Conservation (phyloP, 2,113 vertebrate genomes). For the Psophia crepitans region DNA sequence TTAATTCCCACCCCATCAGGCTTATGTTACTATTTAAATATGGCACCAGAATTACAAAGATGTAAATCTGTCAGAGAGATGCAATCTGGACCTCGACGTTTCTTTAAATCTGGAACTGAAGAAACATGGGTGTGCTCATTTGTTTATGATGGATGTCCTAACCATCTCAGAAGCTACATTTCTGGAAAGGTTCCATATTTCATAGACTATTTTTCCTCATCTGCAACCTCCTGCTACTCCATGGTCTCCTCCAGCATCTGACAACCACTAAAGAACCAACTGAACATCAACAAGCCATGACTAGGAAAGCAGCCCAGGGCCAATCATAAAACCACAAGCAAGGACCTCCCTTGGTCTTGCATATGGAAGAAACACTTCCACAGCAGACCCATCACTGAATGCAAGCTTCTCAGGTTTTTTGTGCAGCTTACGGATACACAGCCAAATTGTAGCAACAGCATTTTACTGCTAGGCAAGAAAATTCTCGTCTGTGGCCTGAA, state of each 20-base stretch:
- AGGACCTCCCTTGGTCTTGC: neutral
- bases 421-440: neutral
- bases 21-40: neutral
- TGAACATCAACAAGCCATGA: neutral
- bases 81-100: neutral
- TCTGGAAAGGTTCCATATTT: neutral
- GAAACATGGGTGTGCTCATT: neutral
- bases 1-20: neutral
- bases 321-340: neutral
- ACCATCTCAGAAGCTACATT: neutral
- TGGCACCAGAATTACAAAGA: neutral
- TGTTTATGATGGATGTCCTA: neutral
- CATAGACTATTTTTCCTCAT: neutral
- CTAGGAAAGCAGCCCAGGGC: neutral
- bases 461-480: neutral
- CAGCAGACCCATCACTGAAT: neutral
- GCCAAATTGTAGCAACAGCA: neutral
- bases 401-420: neutral
- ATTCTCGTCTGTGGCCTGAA: neutral
- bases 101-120: neutral
- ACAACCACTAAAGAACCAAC: neutral
- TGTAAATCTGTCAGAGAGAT: neutral
- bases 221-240: neutral
- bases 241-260: neutral
- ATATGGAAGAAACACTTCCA: neutral